Evolutionary conservation across 2,888 invertebrate species (phyloP).

Genomic region (Drosophila kambysellisi): DNA sequence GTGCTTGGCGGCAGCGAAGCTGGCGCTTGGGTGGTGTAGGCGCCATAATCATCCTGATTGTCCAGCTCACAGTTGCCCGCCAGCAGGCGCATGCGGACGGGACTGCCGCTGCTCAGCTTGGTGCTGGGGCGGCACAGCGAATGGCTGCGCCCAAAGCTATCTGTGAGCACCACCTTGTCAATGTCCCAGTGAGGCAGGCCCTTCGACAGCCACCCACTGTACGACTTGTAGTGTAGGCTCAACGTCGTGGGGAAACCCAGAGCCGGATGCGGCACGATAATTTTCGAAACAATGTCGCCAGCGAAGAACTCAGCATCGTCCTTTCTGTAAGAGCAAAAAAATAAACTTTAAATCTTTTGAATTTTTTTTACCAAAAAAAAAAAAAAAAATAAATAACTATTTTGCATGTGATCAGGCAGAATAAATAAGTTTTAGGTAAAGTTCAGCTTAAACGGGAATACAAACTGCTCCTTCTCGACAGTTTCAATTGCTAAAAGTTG

Average conservation of each 20-base stretch:
- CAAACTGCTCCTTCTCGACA: too few species aligned
- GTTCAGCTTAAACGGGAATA: background rate
- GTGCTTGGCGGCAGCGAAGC: conserved; percentile 27
- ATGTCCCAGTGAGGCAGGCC: conserved; percentile 92
- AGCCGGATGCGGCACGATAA: conserved; percentile 95
- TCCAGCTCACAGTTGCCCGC: conserved; percentile 92
- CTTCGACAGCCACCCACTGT: conserved; percentile 95
- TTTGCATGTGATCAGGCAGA: background rate
- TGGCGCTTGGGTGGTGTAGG: conserved; percentile 69
- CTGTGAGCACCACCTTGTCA: conserved; percentile 92
- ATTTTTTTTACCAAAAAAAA: too few species aligned
- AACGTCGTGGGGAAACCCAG: conserved; percentile 90
- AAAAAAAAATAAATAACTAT: too few species aligned
- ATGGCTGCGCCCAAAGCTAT: conserved; percentile 93
- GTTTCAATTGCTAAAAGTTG: too few species aligned
- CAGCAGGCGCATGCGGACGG: conserved; percentile 90
- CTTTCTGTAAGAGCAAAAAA: conserved; percentile 87
- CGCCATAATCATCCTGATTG: conserved; percentile 83
- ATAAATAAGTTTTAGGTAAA: background rate
- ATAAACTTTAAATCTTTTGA: background rate
- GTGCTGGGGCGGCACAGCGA: conserved; percentile 93
- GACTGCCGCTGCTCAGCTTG: conserved; percentile 90
- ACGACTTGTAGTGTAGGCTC: conserved; percentile 93
- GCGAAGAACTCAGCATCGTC: conserved; percentile 91
- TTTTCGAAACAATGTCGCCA: conserved; percentile 91